phyloP scores from a whole-genome alignment of 2,113 vertebrate species.

The Mesembrinibis cayennensis region DNA sequence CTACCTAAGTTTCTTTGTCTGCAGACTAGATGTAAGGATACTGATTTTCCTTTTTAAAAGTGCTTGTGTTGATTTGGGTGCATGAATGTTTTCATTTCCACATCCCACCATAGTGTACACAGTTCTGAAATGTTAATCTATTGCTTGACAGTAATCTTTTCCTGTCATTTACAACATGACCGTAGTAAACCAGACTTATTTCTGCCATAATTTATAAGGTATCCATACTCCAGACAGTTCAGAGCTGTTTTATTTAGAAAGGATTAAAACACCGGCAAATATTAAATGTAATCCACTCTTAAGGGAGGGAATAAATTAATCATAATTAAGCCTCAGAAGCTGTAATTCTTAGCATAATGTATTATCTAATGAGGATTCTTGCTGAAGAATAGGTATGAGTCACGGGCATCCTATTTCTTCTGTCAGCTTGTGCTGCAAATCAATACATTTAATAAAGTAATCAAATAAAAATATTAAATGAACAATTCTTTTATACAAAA shows the following conservation, averaged over 20 bases:
- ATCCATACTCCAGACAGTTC: background rate
- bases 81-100: background rate
- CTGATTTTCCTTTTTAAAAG: background rate
- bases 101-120: background rate
- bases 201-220: background rate
- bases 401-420: background rate
- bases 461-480: background rate
- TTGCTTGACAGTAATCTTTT: conserved; percentile 2
- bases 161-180: background rate
- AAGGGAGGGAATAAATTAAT: conserved; percentile 33
- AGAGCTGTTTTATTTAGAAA: conserved; percentile 5
- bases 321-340: conserved; percentile 28
- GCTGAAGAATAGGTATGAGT: conserved; percentile 1
- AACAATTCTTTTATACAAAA: conserved; percentile 24
- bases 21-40: background rate
- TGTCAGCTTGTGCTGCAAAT: background rate
- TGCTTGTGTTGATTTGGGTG: background rate
- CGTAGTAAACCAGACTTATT: background rate
- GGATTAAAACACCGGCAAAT: conserved; percentile 49
- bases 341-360: conserved; percentile 7
- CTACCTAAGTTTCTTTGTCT: background rate
- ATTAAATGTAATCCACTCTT: conserved; percentile 15
- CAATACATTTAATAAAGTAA: background rate
- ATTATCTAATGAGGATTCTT: conserved; percentile 18
- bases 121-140: background rate